Percentiles rank a stretch among this genome's conserved stretches.
Evolutionary conservation across 92 coral and sea anemone genomes (phyloP).

Genomic region (Desmophyllum pertusum): DNA sequence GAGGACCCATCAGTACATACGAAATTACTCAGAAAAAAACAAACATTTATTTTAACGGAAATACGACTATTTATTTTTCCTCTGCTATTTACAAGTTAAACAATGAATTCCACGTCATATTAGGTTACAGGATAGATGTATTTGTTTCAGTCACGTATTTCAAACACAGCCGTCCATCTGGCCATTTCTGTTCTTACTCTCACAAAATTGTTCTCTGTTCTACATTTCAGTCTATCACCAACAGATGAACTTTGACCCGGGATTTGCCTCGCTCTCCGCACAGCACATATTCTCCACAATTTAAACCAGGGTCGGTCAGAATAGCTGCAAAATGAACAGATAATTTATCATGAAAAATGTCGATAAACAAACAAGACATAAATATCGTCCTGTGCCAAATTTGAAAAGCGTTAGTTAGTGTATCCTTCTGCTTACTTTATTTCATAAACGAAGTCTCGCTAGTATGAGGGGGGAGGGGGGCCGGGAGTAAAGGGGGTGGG

Average conservation of each 20-base stretch:
- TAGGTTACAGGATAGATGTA: not conserved
- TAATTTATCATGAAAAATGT: not conserved
- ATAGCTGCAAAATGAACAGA: conserved; percentile 23
- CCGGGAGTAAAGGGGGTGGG: too few species aligned
- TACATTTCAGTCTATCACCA: not conserved
- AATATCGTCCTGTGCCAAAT: not conserved
- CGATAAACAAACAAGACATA: not conserved
- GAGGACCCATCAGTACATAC: not conserved
- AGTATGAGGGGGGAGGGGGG: too few species aligned
- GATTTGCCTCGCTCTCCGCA: not conserved
- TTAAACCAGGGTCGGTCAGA: not conserved
- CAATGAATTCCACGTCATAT: not conserved
- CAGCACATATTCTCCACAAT: not conserved
- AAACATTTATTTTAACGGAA: not conserved
- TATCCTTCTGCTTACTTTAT: too few species aligned
- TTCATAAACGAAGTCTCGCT: too few species aligned
- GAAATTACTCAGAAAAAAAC: not conserved
- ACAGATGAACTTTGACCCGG: too few species aligned
- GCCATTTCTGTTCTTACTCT: not conserved
- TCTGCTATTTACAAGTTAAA: not conserved
- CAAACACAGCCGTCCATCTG: not conserved
- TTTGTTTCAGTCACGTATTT: not conserved
- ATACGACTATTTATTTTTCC: not conserved
- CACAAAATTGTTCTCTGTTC: not conserved
- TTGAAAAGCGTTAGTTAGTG: too few species aligned